A percentile compares a stretch with the other conserved stretches of the same genome.
Evolutionary conservation across 2,797 vertebrate species (phyloP).

Genomic region (Alosa sapidissima): DNA sequence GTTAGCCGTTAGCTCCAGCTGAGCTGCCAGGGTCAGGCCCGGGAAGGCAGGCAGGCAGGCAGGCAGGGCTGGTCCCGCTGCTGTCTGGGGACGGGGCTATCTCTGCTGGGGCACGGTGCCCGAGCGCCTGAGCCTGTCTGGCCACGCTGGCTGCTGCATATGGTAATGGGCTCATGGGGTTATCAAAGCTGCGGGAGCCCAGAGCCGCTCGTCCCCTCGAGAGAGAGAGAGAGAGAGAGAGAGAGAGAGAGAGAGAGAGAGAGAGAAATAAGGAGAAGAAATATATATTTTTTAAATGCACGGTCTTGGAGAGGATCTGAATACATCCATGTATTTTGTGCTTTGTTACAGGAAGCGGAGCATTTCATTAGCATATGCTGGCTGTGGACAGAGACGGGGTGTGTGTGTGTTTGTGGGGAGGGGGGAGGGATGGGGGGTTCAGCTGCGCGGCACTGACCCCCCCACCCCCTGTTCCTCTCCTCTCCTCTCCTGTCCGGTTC

Average conservation of each 20-base stretch:
- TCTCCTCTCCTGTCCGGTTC: not conserved
- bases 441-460: conserved; percentile 67
- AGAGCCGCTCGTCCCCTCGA: conserved; percentile 29
- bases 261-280: conserved; percentile 23
- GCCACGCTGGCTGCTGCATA: conserved; percentile 26
- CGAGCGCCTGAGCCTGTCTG: not conserved
- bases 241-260: too few species aligned
- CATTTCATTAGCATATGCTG: conserved; percentile 73
- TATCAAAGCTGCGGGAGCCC: conserved; percentile 47
- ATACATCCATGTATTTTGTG: conserved; percentile 60
- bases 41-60: not conserved
- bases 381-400: conserved; percentile 37
- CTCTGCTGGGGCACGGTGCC: conserved; percentile 56
- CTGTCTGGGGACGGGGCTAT: conserved; percentile 38
- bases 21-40: not conserved
- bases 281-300: not conserved
- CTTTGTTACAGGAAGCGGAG: conserved; percentile 57
- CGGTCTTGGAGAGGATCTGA: conserved; percentile 56
- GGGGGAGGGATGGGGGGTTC: conserved; percentile 53
- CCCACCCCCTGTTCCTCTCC: conserved; percentile 30
- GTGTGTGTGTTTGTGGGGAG: not conserved
- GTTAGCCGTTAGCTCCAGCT: not conserved
- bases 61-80: not conserved
- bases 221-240: not conserved
- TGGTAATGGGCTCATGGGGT: conserved; percentile 56